Percentiles rank a stretch among this genome's conserved stretches.
Evolutionary conservation across 2,888 invertebrate genomes (phyloP).

Genomic region (Mantis religiosa): DNA sequence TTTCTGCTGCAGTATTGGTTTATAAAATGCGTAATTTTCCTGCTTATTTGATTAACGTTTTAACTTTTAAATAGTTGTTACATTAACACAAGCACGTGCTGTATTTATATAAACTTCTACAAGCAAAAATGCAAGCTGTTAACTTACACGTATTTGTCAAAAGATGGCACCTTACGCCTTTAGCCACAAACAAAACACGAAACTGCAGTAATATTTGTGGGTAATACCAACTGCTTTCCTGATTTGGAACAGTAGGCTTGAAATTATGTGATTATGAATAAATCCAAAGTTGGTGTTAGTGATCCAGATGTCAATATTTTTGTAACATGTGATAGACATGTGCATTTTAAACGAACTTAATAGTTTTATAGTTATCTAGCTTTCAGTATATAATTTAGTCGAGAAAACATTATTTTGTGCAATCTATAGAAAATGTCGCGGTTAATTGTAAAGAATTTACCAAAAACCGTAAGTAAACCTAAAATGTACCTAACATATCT

Average conservation of each 20-base stretch:
- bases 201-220: no score
- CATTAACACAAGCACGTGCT: background rate
- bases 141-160: background rate
- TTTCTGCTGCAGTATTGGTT: background rate
- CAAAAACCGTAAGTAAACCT: slow-evolving; percentile 66
- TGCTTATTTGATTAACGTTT: background rate
- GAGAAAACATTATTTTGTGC: no score
- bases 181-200: no score
- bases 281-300: no score
- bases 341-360: no score
- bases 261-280: no score
- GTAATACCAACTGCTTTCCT: no score
- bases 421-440: slow-evolving; percentile 62
- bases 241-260: no score
- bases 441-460: slow-evolving; percentile 85
- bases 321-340: no score
- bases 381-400: no score
- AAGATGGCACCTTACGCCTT: background rate
- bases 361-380: no score
- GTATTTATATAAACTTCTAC: background rate
- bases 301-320: no score
- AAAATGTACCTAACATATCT: background rate
- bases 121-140: background rate
- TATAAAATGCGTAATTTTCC: background rate
- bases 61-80: background rate